phyloP scores from a whole-genome alignment of 2,797 vertebrate species.

The Helostoma temminkii region DNA sequence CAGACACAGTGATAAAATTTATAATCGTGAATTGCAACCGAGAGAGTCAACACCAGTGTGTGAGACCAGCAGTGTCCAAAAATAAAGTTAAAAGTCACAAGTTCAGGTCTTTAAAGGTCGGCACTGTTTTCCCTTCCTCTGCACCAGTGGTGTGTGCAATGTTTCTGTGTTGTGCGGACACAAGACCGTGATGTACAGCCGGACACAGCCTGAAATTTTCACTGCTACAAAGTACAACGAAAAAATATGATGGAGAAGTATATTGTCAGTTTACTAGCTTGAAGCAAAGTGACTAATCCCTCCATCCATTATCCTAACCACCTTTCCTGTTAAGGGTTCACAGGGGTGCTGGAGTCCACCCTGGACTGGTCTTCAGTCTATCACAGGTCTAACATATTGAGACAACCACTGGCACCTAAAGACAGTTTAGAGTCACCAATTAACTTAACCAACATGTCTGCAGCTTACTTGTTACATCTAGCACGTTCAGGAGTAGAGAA shows the following conservation, averaged over 20 bases:
- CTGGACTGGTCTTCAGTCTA: too few species aligned
- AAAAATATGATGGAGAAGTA: conserved; percentile 4
- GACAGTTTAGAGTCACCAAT: too few species aligned
- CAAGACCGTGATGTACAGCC: conserved; percentile 20
- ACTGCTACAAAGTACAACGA: neutral
- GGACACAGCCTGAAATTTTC: conserved; percentile 5
- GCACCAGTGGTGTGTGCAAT: conserved; percentile 27
- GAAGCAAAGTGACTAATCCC: conserved; percentile 11
- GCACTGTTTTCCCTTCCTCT: conserved; percentile 20
- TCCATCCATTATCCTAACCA: too few species aligned
- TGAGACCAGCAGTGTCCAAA: neutral
- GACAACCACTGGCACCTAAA: too few species aligned
- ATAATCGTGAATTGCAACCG: conserved; percentile 21
- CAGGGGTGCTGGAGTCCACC: too few species aligned
- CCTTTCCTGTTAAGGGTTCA: too few species aligned
- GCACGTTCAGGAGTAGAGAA: neutral
- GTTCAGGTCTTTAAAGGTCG: conserved; percentile 25
- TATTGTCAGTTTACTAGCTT: neutral
- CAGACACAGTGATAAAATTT: conserved; percentile 22
- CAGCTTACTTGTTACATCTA: neutral
- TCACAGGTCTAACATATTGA: too few species aligned
- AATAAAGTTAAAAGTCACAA: neutral
- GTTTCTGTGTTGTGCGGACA: neutral
- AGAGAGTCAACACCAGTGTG: neutral
- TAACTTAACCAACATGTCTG: too few species aligned